Evolutionary conservation across 2,113 vertebrate genomes (phyloP), one percentile per base, ranked within the genome.

Genomic region (Piliocolobus tephrosceles): DNA sequence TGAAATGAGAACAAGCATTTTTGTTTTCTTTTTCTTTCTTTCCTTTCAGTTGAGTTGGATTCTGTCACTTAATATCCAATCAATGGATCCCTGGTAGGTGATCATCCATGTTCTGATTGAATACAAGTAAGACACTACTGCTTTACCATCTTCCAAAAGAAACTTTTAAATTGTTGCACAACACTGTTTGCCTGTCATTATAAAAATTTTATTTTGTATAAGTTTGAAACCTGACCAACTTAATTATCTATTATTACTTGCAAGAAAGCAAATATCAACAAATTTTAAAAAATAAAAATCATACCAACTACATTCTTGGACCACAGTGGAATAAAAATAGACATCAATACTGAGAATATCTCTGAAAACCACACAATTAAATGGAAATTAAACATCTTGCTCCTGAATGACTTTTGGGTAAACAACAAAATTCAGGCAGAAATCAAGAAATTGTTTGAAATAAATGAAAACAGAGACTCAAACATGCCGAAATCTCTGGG

Each of bases 181-280:
- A 25, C 27, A n/a, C 18, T 81, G 13, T 87, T 96, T 92, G 6
- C 35, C 25, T 91, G 12, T 80, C n/a, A 55, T 78, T 92, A 92
- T 79, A 57, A 13, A 92, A 94, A 40, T 8, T 79, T 72, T 64
- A 45, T 90, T 94, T 58, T 64, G 45, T 38, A 45, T 86, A 14
- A 91, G 94, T 89, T 11, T 90, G 38, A 91, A 70, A 96, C 40
- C 23, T 89, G 40, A 79, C 4, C 32, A 83, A 35, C 61, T 92
- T 66, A 92, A 87, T 68, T 92, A 72, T 79, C 78, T 83, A 32
- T 32, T 58, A 92, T 50, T 50, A 50, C 47, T 50, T 50, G 47
- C 47, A 58, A 58, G 23, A 58, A 58, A 58, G 23, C 57, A 58
- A 25, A 25, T 58, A 58, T 58, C 57, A 58, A 58, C 25, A 58